Base-by-base conservation (phyloP, 2,113 vertebrate genomes). In the Neolamprologus kungweensis region DNA sequence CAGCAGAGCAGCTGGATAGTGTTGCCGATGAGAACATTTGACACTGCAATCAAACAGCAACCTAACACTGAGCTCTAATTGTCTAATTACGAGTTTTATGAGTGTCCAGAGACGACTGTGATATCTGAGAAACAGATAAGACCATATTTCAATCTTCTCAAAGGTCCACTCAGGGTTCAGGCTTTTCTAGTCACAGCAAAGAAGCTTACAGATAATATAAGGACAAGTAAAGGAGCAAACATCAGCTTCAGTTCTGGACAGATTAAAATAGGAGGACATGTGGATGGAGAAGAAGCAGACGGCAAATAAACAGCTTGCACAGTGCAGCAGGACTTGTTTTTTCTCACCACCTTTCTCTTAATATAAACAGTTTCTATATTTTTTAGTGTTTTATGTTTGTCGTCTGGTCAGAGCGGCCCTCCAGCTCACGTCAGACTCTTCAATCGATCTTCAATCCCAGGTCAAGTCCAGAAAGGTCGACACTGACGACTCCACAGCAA, bases 201-300 rank as follows among this genome's bases (percentile, higher is more conserved):
- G 65, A 73, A 73, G 40, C 68, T 73, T 7, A 45, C 13, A 73
- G 68, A 45, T 10, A 73, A 10, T 7, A 65, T 33, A 2, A 31
- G 5, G 13, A 42, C 2, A 6, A 71, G 19, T 42, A 16, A 42
- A 37, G 60, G 65, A 42, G 65, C 65, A 71, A 71, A 14, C n/a
- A 71, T 71, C 63, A 68, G 35, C 63, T 68, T 40, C n/a, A 14
- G 19, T 21, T 40, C n/a, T 0, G 63, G 12, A 40, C 35, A 68
- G 35, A 68, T 21, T 23, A 42, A 40, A 9, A 42, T 9, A 42
- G 5, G 12, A 0, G 65, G 19, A 40, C 4, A 0, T 33, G 16
- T 33, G 0, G 3, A 63, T 3, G 0, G 31, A 65, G 31, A 65
- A n/a, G 0, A 37, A n/a, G 60, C 60, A 65, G 60, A 65, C 3